Percentiles rank a stretch among this genome's conserved stretches.
phyloP scores from a whole-genome alignment of 1,140 invertebrate species.

The Whitmania pigra region DNA sequence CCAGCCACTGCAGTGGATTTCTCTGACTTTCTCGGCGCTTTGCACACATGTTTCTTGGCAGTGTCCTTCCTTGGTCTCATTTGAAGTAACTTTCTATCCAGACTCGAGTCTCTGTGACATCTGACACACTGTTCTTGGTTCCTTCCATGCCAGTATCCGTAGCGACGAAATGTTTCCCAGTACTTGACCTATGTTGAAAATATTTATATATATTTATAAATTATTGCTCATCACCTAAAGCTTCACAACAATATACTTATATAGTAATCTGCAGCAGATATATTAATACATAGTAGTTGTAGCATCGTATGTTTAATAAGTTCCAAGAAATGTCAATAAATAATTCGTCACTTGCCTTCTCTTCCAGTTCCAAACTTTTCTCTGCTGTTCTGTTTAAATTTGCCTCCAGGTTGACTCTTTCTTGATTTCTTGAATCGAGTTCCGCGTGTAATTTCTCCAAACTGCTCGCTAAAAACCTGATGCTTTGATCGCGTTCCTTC shows the following conservation, averaged over 20 bases:
- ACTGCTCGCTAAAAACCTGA: slow-evolving; percentile 13
- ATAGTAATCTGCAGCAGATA: too few relatives aligned
- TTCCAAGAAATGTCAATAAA: too few relatives aligned
- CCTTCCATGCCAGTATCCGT: neutral
- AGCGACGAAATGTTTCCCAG: neutral
- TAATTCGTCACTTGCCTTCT: neutral
- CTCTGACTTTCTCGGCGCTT: too few relatives aligned
- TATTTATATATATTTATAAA: too few relatives aligned
- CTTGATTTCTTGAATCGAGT: slow-evolving; percentile 5
- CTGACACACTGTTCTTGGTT: too few relatives aligned
- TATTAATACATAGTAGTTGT: too few relatives aligned
- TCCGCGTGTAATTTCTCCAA: slow-evolving; percentile 13
- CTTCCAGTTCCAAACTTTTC: neutral
- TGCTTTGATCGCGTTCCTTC: slow-evolving; percentile 14
- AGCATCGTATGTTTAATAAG: too few relatives aligned
- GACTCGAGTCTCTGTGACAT: too few relatives aligned
- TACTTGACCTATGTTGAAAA: neutral
- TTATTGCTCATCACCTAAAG: too few relatives aligned
- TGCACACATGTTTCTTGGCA: neutral
- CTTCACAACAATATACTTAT: too few relatives aligned
- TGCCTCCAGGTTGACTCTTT: neutral
- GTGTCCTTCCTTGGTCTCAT: neutral
- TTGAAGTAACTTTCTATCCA: neutral
- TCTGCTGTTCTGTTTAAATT: neutral
- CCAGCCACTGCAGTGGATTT: too few relatives aligned